Conservation (phyloP, 1,140 invertebrate species). For the Drosophila teissieri region DNA sequence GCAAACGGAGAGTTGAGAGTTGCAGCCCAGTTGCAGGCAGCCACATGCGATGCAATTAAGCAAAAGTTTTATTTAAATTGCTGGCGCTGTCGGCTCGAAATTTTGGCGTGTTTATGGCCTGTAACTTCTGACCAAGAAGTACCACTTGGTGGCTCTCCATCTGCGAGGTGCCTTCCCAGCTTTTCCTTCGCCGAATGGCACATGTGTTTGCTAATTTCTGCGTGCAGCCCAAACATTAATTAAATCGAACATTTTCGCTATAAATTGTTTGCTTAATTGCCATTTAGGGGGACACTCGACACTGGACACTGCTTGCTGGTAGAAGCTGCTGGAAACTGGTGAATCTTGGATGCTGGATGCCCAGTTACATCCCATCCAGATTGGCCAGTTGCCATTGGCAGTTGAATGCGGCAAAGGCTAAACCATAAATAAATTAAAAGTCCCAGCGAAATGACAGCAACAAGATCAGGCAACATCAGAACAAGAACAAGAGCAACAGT, state of each 20-base stretch:
- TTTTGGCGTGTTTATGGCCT: constrained; percentile 63
- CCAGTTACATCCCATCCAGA: constrained; percentile 20
- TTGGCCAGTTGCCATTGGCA: constrained; percentile 41
- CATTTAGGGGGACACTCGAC: constrained; percentile 65
- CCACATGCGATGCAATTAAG: constrained; percentile 78
- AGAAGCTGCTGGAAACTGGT: neutral
- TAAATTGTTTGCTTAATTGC: constrained; percentile 83
- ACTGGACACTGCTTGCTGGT: constrained; percentile 15
- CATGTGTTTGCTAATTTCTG: constrained; percentile 82
- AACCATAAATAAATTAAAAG: constrained; percentile 82
- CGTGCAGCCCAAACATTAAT: constrained; percentile 80
- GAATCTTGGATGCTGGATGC: neutral
- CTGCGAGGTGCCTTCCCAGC: too few species aligned
- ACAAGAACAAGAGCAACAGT: constrained; percentile 76
- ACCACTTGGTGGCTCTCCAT: constrained; percentile 2
- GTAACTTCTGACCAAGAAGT: constrained; percentile 46
- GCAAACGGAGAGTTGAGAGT: constrained; percentile 46
- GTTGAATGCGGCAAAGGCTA: constrained; percentile 57
- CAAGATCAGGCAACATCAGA: constrained; percentile 71
- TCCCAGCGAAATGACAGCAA: constrained; percentile 77
- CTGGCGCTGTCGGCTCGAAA: constrained; percentile 52
- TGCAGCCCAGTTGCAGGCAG: constrained; percentile 36
- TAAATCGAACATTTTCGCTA: constrained; percentile 78
- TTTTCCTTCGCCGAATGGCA: constrained; percentile 38
- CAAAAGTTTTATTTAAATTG: constrained; percentile 83